Evolutionary conservation across 2,113 vertebrate genomes (phyloP).

Genomic region (Nettapus auritus): DNA sequence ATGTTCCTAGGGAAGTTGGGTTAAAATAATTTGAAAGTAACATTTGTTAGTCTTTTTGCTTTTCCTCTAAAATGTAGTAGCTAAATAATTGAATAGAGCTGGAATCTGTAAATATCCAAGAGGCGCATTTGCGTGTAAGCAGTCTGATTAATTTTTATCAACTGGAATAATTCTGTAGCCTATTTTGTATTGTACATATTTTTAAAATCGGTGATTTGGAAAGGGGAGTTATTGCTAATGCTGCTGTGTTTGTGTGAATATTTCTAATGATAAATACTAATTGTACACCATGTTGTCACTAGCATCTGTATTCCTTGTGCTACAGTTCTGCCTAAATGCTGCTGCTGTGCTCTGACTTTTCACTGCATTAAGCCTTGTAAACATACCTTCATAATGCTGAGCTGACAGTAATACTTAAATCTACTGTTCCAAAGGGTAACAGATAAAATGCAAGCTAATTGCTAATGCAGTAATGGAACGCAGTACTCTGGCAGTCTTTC

Average conservation of each 20-base stretch:
- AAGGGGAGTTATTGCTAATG: background rate
- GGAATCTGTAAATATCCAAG: background rate
- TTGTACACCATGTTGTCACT: conserved; percentile 6
- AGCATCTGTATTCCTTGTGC: conserved; percentile 30
- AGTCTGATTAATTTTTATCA: background rate
- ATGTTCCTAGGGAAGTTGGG: background rate
- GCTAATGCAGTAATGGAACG: conserved; percentile 46
- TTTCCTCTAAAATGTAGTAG: background rate
- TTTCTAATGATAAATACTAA: conserved; percentile 7
- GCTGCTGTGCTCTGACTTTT: conserved; percentile 50
- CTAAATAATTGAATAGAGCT: conserved; percentile 1
- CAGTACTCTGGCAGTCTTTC: background rate
- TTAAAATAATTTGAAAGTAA: conserved; percentile 36
- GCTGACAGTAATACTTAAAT: conserved; percentile 12
- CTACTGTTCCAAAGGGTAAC: conserved; percentile 31
- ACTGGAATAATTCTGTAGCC: background rate
- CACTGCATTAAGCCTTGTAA: conserved; percentile 46
- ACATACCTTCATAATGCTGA: conserved; percentile 33
- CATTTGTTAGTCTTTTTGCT: conserved; percentile 35
- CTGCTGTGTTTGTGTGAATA: background rate
- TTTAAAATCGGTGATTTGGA: conserved; percentile 16
- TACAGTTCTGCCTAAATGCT: conserved; percentile 42
- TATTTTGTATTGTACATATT: background rate
- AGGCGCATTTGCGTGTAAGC: background rate
- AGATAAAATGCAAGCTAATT: conserved; percentile 54